Base-by-base conservation (phyloP, 2,797 vertebrate genomes). In the Gymnothorax javanicus region DNA sequence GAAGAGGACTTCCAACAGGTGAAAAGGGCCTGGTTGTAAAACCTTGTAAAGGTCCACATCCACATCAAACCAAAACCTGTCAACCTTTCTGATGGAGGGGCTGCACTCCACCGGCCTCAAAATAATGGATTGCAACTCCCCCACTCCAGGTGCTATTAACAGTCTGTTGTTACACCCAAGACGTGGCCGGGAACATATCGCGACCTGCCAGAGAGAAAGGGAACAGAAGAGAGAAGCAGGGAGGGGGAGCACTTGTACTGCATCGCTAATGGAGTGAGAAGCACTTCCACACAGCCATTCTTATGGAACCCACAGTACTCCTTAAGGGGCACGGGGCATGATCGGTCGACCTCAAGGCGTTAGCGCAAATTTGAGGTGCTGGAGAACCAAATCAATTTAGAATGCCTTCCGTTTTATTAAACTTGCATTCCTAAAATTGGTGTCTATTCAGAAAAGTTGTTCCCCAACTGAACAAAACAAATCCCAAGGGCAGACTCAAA, bases 51-150 rank as follows among this genome's bases (percentile, higher is more conserved):
- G 27, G 27, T 43, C 69, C 27, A 33, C 12, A 13, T 15, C 69
- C 25, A 73, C 27, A 23, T 43, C 25, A 43, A 43, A 73, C 69
- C 27, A 15, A 25, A 73, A 12, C 12, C 69, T 73, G 27, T 2
- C 69, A 73, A 15, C 27, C 69, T 73, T 25, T 13, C 27, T 33
- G 69, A 33, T 33, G 23, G 20, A 20, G 43, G 43, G 43, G 27
- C 33, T 12, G 71, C 13, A 25, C 33, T 50, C 27, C 13, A 12
- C 60, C 84, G 52, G 86, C 58, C 54, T 23, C 43, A 15, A 13
- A 23, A 82, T 62, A 85, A 33, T 54, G 57, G 0, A 67, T 88
- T 85, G 88, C 85, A 87, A 87, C 85, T 88, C 52, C 52, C 82
- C 86, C 86, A 86, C 59, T 84, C 84, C 59, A 59, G 60, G 86